Conservation (phyloP, 2,113 vertebrate genomes). For the Atherinomorus stipes region DNA sequence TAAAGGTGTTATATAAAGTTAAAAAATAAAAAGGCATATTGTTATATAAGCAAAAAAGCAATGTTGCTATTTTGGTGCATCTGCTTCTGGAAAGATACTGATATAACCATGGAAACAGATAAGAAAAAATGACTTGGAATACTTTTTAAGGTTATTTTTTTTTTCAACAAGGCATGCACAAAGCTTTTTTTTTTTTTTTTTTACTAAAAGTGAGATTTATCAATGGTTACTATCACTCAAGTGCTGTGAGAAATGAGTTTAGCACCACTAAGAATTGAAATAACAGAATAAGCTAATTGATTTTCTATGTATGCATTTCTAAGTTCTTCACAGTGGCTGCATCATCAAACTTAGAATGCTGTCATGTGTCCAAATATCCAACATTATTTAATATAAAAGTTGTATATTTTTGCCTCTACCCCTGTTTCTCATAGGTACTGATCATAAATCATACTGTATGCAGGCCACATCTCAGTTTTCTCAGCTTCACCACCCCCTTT, state of each 20-base stretch:
- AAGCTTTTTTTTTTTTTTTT: too few species aligned
- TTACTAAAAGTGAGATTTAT: background rate
- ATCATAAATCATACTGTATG: conserved; percentile 18
- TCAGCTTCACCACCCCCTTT: conserved; percentile 57
- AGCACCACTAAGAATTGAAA: too few species aligned
- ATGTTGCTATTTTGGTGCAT: background rate
- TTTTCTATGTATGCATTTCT: background rate
- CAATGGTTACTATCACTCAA: background rate
- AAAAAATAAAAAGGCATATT: too few species aligned
- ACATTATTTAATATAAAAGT: background rate
- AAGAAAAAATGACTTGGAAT: too few species aligned
- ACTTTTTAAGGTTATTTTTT: too few species aligned
- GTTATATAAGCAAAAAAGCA: background rate
- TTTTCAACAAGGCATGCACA: background rate
- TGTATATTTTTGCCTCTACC: background rate
- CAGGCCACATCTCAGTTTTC: conserved; percentile 45
- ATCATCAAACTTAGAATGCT: background rate
- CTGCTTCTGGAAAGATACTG: background rate
- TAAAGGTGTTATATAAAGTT: too few species aligned
- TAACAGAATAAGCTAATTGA: background rate
- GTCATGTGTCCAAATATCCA: background rate
- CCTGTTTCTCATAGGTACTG: background rate
- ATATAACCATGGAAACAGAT: background rate
- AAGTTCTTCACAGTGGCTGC: background rate
- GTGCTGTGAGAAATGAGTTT: too few species aligned